Base-by-base conservation (phyloP, 2,888 invertebrate genomes). In the Drosophila tripunctata region DNA sequence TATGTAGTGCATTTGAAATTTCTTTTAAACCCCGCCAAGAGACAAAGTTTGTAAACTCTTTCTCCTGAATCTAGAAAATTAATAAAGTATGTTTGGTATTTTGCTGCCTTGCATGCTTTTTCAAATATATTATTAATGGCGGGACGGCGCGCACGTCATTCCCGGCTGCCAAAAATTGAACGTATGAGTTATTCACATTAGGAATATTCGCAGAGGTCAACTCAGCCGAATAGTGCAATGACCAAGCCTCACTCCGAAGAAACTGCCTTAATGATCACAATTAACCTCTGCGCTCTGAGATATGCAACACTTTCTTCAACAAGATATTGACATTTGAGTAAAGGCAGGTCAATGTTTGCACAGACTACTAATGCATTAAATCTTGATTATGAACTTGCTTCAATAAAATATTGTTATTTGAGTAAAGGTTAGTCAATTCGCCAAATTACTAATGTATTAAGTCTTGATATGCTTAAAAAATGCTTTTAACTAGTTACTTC, bases 81-180 rank as follows among this genome's bases (percentile, higher is more conserved):
- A n/a, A n/a, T n/a, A n/a, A n/a, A n/a, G n/a, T n/a, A n/a, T n/a
- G n/a, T n/a, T n/a, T n/a, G n/a, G n/a, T n/a, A n/a, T n/a, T n/a
- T n/a, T n/a, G n/a, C n/a, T 22, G 22, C 22, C 4, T 4, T 4
- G 22, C 22, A 22, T 22, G 22, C 22, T 22, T 31, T 12, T 3
- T 38, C 2, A 21, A 12, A 40, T 40, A n/a, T 54, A 54, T 36
- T 54, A 14, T 27, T 38, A n/a, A 54, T 31, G 77, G 92, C 92
- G 92, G 93, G 93, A 93, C 92, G 92, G 93, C 93, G 93, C 93
- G 93, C 88, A 93, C 93, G 93, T 93, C 90, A 93, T 93, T 93
- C 93, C 93, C 93, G 93, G 92, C 93, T 93, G 93, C 91, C 93
- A 78, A 81, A 75, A 80, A 81, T 76, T 61, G 12, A 48, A 70